A percentile compares a stretch with the other conserved stretches of the same genome.
phyloP scores from a whole-genome alignment of 37 sponge, comb jelly and placozoan genomes.

The Aphrocallistes beatrix region DNA sequence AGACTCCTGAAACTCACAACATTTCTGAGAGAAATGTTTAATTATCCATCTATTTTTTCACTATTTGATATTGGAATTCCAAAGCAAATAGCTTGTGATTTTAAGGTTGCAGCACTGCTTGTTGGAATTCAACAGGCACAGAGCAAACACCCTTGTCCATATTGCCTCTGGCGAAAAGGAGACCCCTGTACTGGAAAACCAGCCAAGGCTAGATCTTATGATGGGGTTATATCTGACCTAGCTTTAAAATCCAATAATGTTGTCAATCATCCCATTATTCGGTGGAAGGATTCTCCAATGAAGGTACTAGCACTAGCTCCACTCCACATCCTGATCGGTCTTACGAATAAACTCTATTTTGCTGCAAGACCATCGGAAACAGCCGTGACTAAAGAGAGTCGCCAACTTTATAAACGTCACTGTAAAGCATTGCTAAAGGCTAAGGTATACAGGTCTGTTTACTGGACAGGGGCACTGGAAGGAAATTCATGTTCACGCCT shows the following conservation, averaged over 20 bases:
- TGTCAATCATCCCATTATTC: conserved; percentile 6
- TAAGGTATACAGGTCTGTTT: conserved; percentile 14
- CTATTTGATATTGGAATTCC: conserved; percentile 8
- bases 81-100: conserved; percentile 10
- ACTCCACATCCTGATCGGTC: background rate
- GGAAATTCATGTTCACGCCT: background rate
- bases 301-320: background rate
- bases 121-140: conserved; percentile 13
- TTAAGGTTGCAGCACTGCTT: conserved; percentile 9
- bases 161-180: conserved; percentile 13
- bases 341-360: background rate
- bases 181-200: background rate
- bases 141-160: background rate
- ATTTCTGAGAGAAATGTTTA: background rate
- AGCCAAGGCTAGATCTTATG: background rate
- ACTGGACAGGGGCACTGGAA: background rate
- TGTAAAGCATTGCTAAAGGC: background rate
- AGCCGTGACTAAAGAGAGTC: background rate
- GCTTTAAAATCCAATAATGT: background rate
- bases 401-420: background rate
- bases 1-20: background rate
- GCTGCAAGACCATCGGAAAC: background rate
- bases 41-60: background rate
- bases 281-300: background rate
- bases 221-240: background rate